These are phyloP conservation scores for Neogobius melanostomus DNA, from an alignment of 2,113 vertebrate species.

Conservation along the genomic window DNA sequence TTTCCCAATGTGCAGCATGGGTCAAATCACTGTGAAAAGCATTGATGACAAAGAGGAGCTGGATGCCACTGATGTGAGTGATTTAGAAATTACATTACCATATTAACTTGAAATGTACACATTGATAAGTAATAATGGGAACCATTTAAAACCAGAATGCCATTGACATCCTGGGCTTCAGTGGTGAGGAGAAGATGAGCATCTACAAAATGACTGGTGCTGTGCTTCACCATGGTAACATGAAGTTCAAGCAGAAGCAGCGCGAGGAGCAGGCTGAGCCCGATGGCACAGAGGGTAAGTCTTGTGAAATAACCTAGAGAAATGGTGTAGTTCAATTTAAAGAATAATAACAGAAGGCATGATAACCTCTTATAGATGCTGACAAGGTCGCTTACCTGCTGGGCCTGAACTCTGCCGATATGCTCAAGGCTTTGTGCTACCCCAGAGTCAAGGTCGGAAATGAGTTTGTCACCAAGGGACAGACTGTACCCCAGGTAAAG, in stretches of 20 bases:
- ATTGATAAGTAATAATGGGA: not conserved
- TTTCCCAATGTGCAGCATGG: constrained; percentile 59
- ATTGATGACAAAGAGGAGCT: constrained; percentile 69
- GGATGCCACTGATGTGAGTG: constrained; percentile 64
- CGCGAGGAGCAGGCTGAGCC: constrained; percentile 74
- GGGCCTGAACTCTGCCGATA: constrained; percentile 69
- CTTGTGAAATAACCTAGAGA: not conserved
- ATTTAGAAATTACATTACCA: not conserved
- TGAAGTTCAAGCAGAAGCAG: constrained; percentile 74
- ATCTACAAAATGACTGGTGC: constrained; percentile 88
- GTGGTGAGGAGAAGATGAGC: constrained; percentile 59
- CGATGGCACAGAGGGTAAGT: constrained; percentile 70
- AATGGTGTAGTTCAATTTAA: not conserved
- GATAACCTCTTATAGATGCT: constrained; percentile 44
- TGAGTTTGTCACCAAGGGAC: constrained; percentile 66
- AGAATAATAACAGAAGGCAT: not conserved
- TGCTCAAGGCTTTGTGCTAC: constrained; percentile 68
- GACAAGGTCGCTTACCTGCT: constrained; percentile 66
- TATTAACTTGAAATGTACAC: no score
- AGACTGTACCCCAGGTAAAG: constrained; percentile 61
- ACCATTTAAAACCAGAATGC: constrained; percentile 55
- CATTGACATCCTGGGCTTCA: constrained; percentile 74
- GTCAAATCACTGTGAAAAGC: constrained; percentile 65
- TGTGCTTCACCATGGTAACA: constrained; percentile 79
- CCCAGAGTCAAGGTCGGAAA: constrained; percentile 68